Evolutionary conservation across 2,888 invertebrate genomes (phyloP).

Genomic region (Drosophila anceps): DNA sequence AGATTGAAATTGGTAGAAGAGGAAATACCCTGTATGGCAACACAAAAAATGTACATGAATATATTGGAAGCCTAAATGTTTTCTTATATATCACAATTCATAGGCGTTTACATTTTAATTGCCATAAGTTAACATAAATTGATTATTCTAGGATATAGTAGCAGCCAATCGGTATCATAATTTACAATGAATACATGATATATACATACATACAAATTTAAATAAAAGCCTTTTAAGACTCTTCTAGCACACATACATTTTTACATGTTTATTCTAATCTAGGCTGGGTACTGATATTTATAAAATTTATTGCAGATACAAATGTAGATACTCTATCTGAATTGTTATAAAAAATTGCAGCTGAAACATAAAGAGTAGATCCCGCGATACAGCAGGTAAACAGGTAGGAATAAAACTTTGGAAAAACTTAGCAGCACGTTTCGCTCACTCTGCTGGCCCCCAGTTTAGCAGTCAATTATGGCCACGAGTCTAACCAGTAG

Average conservation of each 20-base stretch:
- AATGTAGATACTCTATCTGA: not conserved
- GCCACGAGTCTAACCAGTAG: slow-evolving; percentile 13
- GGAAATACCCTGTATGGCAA: not conserved
- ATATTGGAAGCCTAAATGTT: not conserved
- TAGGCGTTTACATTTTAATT: no score
- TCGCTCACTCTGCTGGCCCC: slow-evolving; percentile 4
- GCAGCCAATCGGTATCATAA: no score
- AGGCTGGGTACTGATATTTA: not conserved
- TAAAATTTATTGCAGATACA: not conserved
- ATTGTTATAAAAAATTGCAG: not conserved
- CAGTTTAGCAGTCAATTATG: slow-evolving; percentile 41
- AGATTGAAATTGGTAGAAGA: not conserved
- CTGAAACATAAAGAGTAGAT: slow-evolving; percentile 18
- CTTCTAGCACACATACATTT: not conserved
- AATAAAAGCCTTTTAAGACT: not conserved
- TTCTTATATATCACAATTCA: not conserved
- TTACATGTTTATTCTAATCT: not conserved
- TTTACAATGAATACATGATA: no score
- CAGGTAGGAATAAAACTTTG: slow-evolving; percentile 12
- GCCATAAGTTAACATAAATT: no score
- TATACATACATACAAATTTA: no score
- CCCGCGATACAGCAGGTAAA: slow-evolving; percentile 10
- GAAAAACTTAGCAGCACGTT: slow-evolving; percentile 14
- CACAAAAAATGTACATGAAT: not conserved
- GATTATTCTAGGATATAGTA: no score